These are phyloP conservation scores for Xiphophorus birchmanni DNA, from an alignment of 2,797 vertebrate species.

Conservation along the genomic window DNA sequence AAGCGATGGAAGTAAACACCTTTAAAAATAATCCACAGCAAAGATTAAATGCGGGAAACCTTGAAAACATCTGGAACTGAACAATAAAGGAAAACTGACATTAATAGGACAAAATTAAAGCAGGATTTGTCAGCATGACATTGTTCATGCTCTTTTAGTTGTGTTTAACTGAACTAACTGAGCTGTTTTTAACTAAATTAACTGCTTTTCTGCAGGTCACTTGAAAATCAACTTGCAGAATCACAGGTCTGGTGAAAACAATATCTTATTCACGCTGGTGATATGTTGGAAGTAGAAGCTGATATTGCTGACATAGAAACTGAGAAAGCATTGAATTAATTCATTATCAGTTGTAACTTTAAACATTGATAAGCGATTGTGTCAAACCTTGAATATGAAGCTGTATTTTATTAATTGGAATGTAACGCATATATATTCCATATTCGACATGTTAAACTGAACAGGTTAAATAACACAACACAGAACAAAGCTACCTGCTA, in stretches of 20 bases:
- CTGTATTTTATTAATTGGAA: neutral
- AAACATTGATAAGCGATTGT: neutral
- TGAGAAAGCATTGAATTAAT: neutral
- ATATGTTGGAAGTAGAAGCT: neutral
- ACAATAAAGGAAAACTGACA: neutral
- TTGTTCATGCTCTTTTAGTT: neutral
- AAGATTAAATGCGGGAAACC: neutral
- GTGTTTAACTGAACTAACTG: neutral
- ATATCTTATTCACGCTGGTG: neutral
- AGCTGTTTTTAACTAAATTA: neutral
- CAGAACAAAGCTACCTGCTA: no score
- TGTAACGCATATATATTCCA: no score
- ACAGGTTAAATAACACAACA: no score
- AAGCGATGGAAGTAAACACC: slow-evolving; percentile 23
- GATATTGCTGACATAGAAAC: neutral
- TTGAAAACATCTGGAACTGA: neutral
- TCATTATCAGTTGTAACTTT: neutral
- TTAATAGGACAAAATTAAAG: neutral
- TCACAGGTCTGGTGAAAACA: neutral
- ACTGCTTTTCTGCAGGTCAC: neutral
- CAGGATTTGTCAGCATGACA: neutral
- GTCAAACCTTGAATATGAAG: neutral
- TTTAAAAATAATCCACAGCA: slow-evolving; percentile 32
- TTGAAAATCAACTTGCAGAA: neutral
- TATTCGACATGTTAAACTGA: no score